Percentiles rank a stretch among this genome's conserved stretches.
Evolutionary conservation across 2,888 invertebrate species (phyloP).

Genomic region (Ormyrus labotus): DNA sequence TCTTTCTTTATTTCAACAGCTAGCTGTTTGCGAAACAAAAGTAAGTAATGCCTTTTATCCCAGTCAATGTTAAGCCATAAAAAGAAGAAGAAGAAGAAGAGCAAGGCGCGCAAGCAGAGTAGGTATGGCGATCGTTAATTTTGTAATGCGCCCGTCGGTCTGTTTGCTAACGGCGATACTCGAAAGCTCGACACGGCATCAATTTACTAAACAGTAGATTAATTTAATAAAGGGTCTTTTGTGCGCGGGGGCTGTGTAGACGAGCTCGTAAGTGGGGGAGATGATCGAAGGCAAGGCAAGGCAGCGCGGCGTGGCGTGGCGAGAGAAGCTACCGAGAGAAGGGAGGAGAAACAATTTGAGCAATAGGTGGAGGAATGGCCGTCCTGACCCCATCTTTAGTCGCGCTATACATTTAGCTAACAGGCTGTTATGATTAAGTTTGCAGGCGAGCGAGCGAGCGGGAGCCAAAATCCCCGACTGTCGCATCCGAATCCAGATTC

Average conservation of each 20-base stretch:
- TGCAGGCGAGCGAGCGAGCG: conserved; percentile 49
- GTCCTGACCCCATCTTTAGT: conserved; percentile 63
- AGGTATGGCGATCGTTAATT: conserved; percentile 45
- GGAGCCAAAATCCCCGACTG: not conserved
- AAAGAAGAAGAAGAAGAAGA: conserved; percentile 3
- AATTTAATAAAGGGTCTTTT: conserved; percentile 70
- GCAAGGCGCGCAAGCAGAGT: conserved; percentile 2
- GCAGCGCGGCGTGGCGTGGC: not conserved
- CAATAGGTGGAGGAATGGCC: conserved; percentile 65
- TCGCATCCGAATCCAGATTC: conserved; percentile 55
- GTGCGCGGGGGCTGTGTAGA: conserved; percentile 16
- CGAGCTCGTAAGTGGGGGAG: conserved; percentile 50
- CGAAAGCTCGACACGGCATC: conserved; percentile 65
- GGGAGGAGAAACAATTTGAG: conserved; percentile 63
- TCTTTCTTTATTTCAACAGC: no score
- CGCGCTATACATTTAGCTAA: conserved; percentile 69
- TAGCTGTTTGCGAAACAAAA: no score
- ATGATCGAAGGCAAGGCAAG: conserved; percentile 35
- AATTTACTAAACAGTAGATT: conserved; percentile 73
- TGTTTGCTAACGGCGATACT: conserved; percentile 51
- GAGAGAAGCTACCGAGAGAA: conserved; percentile 44
- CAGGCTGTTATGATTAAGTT: conserved; percentile 73
- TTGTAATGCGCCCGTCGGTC: conserved; percentile 36
- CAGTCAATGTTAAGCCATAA: no score
- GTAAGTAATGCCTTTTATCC: no score